phyloP scores from a whole-genome alignment of 2,797 vertebrate species.

The Chromobotia macracanthus region DNA sequence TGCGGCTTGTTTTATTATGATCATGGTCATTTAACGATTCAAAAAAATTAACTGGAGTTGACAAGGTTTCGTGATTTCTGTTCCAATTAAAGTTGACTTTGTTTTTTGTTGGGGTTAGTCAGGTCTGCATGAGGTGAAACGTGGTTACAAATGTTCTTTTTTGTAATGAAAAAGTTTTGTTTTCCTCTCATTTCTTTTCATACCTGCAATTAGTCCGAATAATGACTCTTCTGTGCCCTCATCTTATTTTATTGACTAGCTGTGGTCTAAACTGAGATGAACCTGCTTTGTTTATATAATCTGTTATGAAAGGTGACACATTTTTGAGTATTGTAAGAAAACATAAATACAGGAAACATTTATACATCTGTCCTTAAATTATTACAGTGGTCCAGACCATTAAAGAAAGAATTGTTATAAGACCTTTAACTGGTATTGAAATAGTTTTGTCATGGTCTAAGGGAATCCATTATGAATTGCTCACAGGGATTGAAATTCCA shows the following conservation, averaged over 20 bases:
- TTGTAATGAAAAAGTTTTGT: constrained; percentile 17
- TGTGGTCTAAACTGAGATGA: constrained; percentile 23
- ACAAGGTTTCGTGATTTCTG: constrained; percentile 69
- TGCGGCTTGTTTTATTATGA: constrained; percentile 75
- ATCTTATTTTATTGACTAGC: constrained; percentile 17
- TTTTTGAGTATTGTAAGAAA: constrained; percentile 6
- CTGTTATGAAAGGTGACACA: constrained; percentile 18
- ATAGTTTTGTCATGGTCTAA: constrained; percentile 9
- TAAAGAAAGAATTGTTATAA: constrained; percentile 16
- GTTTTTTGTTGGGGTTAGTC: constrained; percentile 47
- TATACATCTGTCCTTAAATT: constrained; percentile 38
- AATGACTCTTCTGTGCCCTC: neutral
- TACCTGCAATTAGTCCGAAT: constrained; percentile 44
- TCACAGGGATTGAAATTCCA: constrained; percentile 38
- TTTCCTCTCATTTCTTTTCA: constrained; percentile 37
- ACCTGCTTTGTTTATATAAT: neutral
- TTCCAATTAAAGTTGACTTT: constrained; percentile 67
- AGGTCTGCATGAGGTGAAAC: constrained; percentile 49
- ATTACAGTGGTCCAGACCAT: constrained; percentile 45
- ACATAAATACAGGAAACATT: constrained; percentile 35
- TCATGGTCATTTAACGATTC: constrained; percentile 71
- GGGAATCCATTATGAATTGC: neutral
- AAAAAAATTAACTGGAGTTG: constrained; percentile 68
- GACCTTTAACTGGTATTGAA: neutral
- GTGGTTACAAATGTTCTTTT: constrained; percentile 54